Percentiles rank a stretch among this genome's conserved stretches.
Conservation (phyloP, 1,140 invertebrate genomes). For the Nasonia giraulti region DNA sequence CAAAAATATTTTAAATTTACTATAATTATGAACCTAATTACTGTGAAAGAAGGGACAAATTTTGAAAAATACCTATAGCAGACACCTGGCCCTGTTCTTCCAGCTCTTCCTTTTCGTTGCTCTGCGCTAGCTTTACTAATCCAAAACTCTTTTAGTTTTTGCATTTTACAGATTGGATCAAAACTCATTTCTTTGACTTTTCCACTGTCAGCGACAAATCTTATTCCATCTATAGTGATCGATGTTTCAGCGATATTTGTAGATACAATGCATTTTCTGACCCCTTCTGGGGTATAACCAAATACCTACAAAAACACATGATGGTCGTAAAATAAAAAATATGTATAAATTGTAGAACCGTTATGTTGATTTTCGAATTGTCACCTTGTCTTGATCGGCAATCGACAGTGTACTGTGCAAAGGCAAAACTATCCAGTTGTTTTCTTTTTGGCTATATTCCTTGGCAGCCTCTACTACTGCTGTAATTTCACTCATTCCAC, state of each 20-base stretch:
- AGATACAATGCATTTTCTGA: constrained; percentile 97
- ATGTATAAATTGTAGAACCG: constrained; percentile 22
- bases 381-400: constrained; percentile 95
- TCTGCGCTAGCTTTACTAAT: constrained; percentile 98
- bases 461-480: constrained; percentile 90
- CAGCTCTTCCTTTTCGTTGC: constrained; percentile 96
- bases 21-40: not conserved
- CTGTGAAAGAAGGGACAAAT: not conserved
- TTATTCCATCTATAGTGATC: constrained; percentile 98
- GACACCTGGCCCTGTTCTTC: constrained; percentile 80
- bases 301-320: constrained; percentile 83
- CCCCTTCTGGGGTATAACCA: constrained; percentile 95
- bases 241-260: constrained; percentile 99
- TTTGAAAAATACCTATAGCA: constrained; percentile 74
- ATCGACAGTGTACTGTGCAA: constrained; percentile 95
- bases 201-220: constrained; percentile 98
- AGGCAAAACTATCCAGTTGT: constrained; percentile 94
- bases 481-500: constrained; percentile 96
- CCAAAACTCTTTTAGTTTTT: constrained; percentile 94
- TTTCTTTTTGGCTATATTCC: constrained; percentile 87
- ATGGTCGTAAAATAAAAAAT: constrained; percentile 10
- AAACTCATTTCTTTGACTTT: constrained; percentile 99
- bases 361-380: constrained; percentile 23
- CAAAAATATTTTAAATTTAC: not conserved
- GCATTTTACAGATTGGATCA: constrained; percentile 91